Percentiles rank a stretch among this genome's conserved stretches.
Conservation (phyloP, 2,113 vertebrate genomes). For the Lynx canadensis region DNA sequence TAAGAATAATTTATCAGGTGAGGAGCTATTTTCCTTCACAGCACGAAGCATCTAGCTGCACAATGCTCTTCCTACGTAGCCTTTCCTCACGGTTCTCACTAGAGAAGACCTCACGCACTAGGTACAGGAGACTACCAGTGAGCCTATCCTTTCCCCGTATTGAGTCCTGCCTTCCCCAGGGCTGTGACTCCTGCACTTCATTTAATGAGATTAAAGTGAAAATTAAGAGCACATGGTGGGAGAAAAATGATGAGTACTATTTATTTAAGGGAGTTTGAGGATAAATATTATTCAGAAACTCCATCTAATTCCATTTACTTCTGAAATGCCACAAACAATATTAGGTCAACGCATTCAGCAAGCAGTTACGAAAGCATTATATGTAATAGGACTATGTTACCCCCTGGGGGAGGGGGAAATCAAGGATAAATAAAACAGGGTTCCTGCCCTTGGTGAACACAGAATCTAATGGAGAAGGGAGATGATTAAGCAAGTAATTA, state of each 20-base stretch:
- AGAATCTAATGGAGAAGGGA: slow-evolving; percentile 51
- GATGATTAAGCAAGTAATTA: slow-evolving; percentile 69
- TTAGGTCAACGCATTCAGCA: slow-evolving; percentile 45
- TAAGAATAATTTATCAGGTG: neutral
- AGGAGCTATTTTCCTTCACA: neutral
- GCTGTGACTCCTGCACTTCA: neutral
- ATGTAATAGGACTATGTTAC: neutral
- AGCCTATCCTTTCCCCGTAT: neutral
- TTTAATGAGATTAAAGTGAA: slow-evolving; percentile 43
- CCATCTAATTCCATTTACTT: slow-evolving; percentile 45
- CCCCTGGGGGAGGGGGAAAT: neutral
- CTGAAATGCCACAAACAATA: slow-evolving; percentile 56
- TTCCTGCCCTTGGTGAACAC: slow-evolving; percentile 35
- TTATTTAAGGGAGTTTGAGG: slow-evolving; percentile 26
- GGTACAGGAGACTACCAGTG: neutral
- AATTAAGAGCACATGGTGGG: neutral
- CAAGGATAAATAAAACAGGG: slow-evolving; percentile 55
- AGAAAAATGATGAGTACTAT: slow-evolving; percentile 39
- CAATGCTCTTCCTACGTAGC: neutral
- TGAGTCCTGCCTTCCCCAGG: neutral
- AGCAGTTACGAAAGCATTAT: slow-evolving; percentile 36
- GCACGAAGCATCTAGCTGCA: neutral
- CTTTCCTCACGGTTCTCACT: neutral
- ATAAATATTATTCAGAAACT: slow-evolving; percentile 51
- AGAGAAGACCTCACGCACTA: neutral